phyloP scores from a whole-genome alignment of 2,113 vertebrate species.

The Enhydra lutris region DNA sequence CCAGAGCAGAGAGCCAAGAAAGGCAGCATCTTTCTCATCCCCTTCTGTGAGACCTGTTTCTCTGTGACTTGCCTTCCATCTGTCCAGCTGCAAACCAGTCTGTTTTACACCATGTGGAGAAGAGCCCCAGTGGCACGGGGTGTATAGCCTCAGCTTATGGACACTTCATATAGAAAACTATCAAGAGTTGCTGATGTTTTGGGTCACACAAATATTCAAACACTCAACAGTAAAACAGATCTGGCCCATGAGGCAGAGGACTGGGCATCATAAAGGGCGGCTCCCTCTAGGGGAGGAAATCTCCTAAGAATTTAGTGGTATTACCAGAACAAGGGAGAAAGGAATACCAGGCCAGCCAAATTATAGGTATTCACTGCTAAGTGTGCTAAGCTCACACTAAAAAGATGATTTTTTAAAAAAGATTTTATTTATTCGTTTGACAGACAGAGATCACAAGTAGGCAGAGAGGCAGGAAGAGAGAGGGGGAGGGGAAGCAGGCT shows the following conservation, averaged over 20 bases:
- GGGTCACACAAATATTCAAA: neutral
- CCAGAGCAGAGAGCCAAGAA: neutral
- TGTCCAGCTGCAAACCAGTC: neutral
- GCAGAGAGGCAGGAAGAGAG: no score
- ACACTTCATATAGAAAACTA: neutral
- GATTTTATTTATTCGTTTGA: no score
- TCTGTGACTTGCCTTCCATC: neutral
- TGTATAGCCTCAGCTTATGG: neutral
- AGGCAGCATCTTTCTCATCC: neutral
- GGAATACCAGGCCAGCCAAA: neutral
- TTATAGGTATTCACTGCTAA: no score
- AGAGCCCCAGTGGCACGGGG: neutral
- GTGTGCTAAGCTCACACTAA: neutral
- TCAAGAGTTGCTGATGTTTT: neutral
- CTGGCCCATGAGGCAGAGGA: neutral
- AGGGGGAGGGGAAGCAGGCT: no score
- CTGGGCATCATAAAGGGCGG: neutral
- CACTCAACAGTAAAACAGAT: neutral
- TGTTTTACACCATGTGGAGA: neutral
- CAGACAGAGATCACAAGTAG: no score
- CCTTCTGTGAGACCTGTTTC: neutral
- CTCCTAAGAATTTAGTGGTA: neutral
- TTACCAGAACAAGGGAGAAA: neutral
- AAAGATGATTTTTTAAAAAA: neutral
- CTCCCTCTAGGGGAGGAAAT: neutral